phyloP scores from a whole-genome alignment of 2,888 invertebrate genomes.

The Bhutanitis thaidina region DNA sequence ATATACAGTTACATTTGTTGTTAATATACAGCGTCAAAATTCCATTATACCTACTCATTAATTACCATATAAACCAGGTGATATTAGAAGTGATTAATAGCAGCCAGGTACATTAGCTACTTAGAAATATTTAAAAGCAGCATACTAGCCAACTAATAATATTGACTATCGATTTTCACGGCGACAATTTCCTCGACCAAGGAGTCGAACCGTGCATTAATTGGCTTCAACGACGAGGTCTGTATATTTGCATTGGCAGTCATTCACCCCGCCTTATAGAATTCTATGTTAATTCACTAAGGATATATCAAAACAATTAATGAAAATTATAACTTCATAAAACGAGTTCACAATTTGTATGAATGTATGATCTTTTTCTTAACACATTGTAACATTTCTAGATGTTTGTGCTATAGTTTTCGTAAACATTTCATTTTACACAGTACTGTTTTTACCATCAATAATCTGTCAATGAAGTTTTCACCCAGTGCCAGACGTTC shows the following conservation, averaged over 20 bases:
- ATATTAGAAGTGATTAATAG: neutral
- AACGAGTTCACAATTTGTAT: neutral
- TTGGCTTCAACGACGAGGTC: slow-evolving; percentile 43
- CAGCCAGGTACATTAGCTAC: neutral
- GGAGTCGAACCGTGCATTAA: slow-evolving; percentile 38
- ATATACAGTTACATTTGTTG: no score
- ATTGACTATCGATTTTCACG: slow-evolving; percentile 21
- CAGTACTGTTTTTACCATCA: no score
- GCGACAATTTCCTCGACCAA: slow-evolving; percentile 32
- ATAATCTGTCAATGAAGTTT: no score
- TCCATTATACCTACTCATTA: no score
- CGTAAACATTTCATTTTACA: no score
- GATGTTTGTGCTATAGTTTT: no score
- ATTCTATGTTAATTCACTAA: slow-evolving; percentile 1
- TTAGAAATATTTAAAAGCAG: slow-evolving; percentile 2
- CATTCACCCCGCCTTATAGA: slow-evolving; percentile 44
- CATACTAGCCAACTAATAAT: slow-evolving; percentile 15
- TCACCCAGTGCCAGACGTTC: no score
- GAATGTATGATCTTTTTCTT: no score
- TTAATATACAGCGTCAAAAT: no score
- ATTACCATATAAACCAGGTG: no score
- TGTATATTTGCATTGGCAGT: slow-evolving; percentile 54
- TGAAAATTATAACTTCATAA: neutral
- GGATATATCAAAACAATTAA: neutral
- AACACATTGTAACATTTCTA: no score